A percentile compares a stretch with the other conserved stretches of the same genome.
Evolutionary conservation across 2,797 vertebrate species (phyloP).

Genomic region (Sebastes miniatus): DNA sequence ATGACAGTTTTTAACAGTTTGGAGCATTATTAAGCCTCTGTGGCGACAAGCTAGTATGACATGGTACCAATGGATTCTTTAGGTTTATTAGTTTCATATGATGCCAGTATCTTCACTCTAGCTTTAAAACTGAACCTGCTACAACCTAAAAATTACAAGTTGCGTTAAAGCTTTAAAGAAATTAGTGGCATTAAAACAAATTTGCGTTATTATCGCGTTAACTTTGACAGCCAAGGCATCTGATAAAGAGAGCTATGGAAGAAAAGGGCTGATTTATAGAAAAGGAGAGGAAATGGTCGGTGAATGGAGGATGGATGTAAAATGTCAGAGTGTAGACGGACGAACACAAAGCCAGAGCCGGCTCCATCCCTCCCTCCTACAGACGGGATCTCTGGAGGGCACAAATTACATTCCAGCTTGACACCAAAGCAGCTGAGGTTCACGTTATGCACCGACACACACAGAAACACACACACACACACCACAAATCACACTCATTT

Average conservation of each 20-base stretch:
- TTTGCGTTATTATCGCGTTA: too few relatives aligned
- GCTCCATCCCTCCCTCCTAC: not conserved
- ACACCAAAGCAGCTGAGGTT: conserved; percentile 40
- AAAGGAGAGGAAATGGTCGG: not conserved
- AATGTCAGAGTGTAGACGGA: conserved; percentile 10
- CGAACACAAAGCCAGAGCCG: not conserved
- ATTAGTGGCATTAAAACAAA: too few relatives aligned
- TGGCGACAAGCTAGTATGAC: too few relatives aligned
- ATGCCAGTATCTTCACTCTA: too few relatives aligned
- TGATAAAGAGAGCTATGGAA: not conserved
- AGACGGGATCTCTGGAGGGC: conserved; percentile 30
- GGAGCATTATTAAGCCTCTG: too few relatives aligned
- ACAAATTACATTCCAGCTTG: conserved; percentile 46
- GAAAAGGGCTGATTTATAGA: not conserved
- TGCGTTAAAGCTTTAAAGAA: too few relatives aligned
- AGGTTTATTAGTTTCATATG: too few relatives aligned
- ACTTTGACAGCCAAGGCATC: not conserved
- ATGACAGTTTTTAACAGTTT: too few relatives aligned
- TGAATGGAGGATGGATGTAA: not conserved
- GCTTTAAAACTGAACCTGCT: too few relatives aligned
- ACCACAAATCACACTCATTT: conserved; percentile 31
- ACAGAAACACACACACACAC: conserved; percentile 18
- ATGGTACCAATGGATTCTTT: too few relatives aligned
- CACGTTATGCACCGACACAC: conserved; percentile 9
- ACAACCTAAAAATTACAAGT: too few relatives aligned